Evolutionary conservation across 1,140 invertebrate genomes (phyloP), one percentile per base, ranked within the genome.

Genomic region (Conopomorpha cramerella): DNA sequence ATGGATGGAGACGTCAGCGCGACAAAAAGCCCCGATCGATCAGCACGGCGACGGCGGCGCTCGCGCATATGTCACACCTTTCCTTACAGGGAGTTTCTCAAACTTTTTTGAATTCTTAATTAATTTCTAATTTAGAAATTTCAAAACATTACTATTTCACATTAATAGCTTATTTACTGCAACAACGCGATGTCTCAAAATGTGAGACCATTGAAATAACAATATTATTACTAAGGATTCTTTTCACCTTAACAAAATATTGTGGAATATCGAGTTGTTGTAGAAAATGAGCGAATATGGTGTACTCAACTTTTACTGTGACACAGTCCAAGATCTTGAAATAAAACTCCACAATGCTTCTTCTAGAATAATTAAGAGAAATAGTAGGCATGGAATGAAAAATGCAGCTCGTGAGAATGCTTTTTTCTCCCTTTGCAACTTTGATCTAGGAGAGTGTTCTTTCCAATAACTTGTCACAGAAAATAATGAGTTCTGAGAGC

Each of bases 11-110:
- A 68, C 39, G 70, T 74, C 70, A 70, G 32, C 57, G 45, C 43
- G 46, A 74, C 64, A 74, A 74, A 74, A 72, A 74, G 65, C 65
- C 54, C 47, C 63, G 56, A 74, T 74, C 65, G 55, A 67, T 74
- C 66, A 74, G 46, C 30, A 46, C 17, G 36, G 39, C 39, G 50
- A 53, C 53, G 61, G 39, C 39, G 50, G 54, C 53, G 61, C 54
- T 43, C 43, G 55, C 58, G 60, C 58, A 55, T 46, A 11, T 26
- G n/a, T 8, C 14, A 44, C 49, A 38, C 45, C 53, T 40, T 47
- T 11, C 30, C 11, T 29, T 42, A 33, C 35, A 45, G 34, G 50
- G 31, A 31, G 33, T 29, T 34, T 44, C 36, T 36, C 35, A 44
- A 46, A 45, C 38, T 41, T 38, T n/a, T n/a, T n/a, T n/a, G n/a